Evolutionary conservation across 2,797 vertebrate genomes (phyloP).

Genomic region (Danio jaintianensis): DNA sequence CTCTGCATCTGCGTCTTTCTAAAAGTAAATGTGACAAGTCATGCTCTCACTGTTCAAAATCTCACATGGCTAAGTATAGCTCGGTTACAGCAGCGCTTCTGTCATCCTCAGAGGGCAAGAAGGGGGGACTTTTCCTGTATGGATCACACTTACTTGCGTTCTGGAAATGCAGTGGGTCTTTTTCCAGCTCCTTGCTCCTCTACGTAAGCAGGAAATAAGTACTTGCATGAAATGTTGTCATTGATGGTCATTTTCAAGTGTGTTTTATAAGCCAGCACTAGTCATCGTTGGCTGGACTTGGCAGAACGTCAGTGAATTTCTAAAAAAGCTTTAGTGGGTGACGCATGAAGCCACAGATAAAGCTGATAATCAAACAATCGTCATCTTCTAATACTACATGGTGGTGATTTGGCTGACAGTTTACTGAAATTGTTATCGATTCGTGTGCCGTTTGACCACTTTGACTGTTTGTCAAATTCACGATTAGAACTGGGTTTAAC

Average conservation of each 20-base stretch:
- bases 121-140: constrained; percentile 42
- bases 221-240: neutral
- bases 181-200: neutral
- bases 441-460: neutral
- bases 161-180: constrained; percentile 7
- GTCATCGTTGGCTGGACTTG: neutral
- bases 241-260: neutral
- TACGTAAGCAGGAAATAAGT: constrained; percentile 16
- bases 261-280: neutral
- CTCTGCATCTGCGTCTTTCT: constrained; percentile 44
- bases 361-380: neutral
- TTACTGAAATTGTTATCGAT: constrained; percentile 10
- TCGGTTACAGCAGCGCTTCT: constrained; percentile 45
- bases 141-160: neutral
- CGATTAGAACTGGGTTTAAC: neutral
- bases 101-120: neutral
- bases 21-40: constrained; percentile 36
- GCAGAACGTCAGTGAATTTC: constrained; percentile 1
- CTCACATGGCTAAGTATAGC: constrained; percentile 48
- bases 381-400: neutral
- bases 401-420: constrained; percentile 3
- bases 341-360: constrained; percentile 7
- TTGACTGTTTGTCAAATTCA: neutral
- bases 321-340: constrained; percentile 15
- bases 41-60: constrained; percentile 26